These are phyloP conservation scores for Setipinna tenuifilis DNA, from an alignment of 2,797 vertebrate genomes.

Conservation along the genomic window DNA sequence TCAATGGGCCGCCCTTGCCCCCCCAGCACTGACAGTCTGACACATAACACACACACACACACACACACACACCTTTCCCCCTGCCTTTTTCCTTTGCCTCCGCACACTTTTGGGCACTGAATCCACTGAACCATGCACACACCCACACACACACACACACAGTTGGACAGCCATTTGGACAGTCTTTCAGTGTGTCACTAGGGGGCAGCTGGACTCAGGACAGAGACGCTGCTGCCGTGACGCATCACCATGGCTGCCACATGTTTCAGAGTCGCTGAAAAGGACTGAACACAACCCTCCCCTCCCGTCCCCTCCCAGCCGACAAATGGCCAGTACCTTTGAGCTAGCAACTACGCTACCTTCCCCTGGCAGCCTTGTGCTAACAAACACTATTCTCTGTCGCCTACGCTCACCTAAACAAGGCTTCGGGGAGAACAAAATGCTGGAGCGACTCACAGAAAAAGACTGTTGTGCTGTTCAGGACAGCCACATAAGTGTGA, in stretches of 20 bases:
- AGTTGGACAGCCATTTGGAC: slow-evolving; percentile 12
- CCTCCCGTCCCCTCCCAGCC: not conserved
- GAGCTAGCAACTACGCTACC: not conserved
- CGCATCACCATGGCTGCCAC: not conserved
- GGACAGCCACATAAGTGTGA: not conserved
- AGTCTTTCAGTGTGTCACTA: slow-evolving; percentile 30
- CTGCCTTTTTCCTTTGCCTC: not conserved
- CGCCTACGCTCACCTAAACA: not conserved
- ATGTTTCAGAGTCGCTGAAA: not conserved
- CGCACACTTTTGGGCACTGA: not conserved
- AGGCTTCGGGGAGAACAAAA: not conserved
- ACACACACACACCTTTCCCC: not conserved
- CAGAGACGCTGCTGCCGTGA: not conserved
- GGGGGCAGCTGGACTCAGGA: slow-evolving; percentile 45
- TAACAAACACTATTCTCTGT: not conserved
- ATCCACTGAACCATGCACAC: not conserved
- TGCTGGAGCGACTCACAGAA: not conserved
- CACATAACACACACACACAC: not conserved
- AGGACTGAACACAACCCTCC: no score
- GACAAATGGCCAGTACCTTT: slow-evolving; percentile 11
- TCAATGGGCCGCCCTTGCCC: slow-evolving; percentile 87
- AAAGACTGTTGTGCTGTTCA: not conserved
- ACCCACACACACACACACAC: not conserved
- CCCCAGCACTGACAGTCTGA: slow-evolving; percentile 66
- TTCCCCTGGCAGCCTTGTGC: not conserved